Evolutionary conservation across 2,113 vertebrate genomes (phyloP), one percentile per base, ranked within the genome.

Genomic region (Symphodus melops): DNA sequence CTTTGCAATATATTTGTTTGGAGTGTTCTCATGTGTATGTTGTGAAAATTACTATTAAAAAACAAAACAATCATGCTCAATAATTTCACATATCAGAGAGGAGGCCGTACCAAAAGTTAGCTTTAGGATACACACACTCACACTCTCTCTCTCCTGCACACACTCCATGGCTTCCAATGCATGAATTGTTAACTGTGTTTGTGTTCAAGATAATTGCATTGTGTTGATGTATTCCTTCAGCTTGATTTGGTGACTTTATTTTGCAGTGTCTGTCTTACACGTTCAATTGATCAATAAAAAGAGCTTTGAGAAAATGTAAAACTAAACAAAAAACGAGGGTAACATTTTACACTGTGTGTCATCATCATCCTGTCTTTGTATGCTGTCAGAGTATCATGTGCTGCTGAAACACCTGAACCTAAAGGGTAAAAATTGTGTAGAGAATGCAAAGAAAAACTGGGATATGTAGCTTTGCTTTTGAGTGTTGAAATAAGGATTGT

Each of bases 1-100:
- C 77, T 92, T 93, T 92, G 91, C 91, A 94, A 92, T 91, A 93
- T 58, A 74, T n/a, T n/a, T 59, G 57, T 76, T 60, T 69, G 61
- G 51, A 85, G 68, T 90, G 52, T 46, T 82, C 37, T 19, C 65
- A 12, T 86, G 42, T 73, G 59, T 87, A 73, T 33, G 28, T 33
- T 33, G 28, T 33, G 28, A 33, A 1, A 33, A 33, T 33, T 5
- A 33, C 28, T 33, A 6, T 33, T 33, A 33, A 33, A 33, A 33
- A 33, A 33, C 25, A 33, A 1, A 33, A 33, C 28, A 33, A 1
- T 33, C 28, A 33, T 6, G 5, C 28, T 33, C 28, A 33, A 33
- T 33, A 1, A 13, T 23, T 14, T 67, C 25, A 48, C 44, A n/a
- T 5, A 28, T 11, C 42, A 44, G 42, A 44, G 12, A 49, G 42